Evolutionary conservation across 2,113 vertebrate species (phyloP).

Genomic region (Tinamus guttatus): DNA sequence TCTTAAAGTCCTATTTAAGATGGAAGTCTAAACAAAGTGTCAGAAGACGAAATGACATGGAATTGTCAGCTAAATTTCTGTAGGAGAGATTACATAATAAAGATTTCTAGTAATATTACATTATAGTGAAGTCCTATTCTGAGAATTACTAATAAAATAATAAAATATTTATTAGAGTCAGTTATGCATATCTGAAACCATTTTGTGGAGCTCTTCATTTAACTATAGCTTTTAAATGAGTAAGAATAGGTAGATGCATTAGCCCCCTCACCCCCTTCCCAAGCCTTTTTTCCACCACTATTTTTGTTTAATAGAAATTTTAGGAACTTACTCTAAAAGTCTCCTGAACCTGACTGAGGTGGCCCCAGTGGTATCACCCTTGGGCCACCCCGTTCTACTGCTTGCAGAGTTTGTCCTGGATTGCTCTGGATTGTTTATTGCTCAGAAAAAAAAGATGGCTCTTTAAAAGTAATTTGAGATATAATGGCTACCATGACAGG

Average conservation of each 20-base stretch:
- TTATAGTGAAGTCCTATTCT: not conserved
- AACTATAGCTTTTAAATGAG: not conserved
- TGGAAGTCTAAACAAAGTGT: slow-evolving; percentile 44
- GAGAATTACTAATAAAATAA: slow-evolving; percentile 33
- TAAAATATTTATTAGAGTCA: slow-evolving; percentile 29
- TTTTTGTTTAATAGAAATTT: not conserved
- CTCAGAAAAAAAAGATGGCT: not conserved
- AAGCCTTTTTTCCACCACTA: not conserved
- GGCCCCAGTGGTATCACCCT: not conserved
- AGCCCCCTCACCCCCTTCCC: not conserved
- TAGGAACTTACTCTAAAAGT: not conserved
- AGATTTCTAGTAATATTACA: not conserved
- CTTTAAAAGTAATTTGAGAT: not conserved
- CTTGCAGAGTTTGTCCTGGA: fast-evolving
- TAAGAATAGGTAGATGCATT: not conserved
- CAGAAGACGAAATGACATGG: not conserved
- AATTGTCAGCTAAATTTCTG: not conserved
- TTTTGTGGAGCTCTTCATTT: not conserved
- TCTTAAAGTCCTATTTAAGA: slow-evolving; percentile 2
- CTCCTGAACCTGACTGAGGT: not conserved
- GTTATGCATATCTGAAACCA: slow-evolving; percentile 9
- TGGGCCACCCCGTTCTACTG: not conserved
- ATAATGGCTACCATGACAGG: not conserved
- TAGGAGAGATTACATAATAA: not conserved
- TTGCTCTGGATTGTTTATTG: not conserved